Conservation (phyloP, 2,888 invertebrate genomes). For the Smittia sp. region DNA sequence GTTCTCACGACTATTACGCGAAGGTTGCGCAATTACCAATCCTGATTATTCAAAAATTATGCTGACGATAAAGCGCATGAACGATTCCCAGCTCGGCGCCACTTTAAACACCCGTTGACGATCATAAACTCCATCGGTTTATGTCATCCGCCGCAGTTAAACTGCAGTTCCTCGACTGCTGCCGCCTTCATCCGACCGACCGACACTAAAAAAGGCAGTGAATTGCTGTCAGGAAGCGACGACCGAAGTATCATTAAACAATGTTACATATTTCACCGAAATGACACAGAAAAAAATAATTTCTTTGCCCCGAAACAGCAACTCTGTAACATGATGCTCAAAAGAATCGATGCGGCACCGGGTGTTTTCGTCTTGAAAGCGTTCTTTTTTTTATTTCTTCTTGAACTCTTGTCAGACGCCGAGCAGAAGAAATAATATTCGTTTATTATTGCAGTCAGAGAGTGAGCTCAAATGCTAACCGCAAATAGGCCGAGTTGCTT, state of each 20-base stretch:
- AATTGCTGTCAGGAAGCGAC: slow-evolving; percentile 7
- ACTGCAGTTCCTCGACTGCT: not conserved
- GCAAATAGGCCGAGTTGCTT: slow-evolving; percentile 20
- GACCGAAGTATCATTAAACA: slow-evolving; percentile 26
- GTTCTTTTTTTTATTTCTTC: not conserved
- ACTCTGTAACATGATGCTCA: slow-evolving; percentile 40
- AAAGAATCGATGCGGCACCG: slow-evolving; percentile 40
- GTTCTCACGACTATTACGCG: slow-evolving; percentile 23
- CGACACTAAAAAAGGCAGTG: not conserved
- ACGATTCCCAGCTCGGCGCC: not conserved
- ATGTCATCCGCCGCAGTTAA: slow-evolving; percentile 14
- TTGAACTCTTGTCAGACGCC: not conserved
- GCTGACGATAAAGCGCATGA: no score
- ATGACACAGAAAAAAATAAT: slow-evolving; percentile 16
- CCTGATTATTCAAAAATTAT: not conserved
- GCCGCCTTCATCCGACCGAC: not conserved
- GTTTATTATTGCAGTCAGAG: slow-evolving; percentile 26
- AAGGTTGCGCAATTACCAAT: not conserved
- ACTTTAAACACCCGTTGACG: not conserved
- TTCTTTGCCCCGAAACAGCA: slow-evolving; percentile 10
- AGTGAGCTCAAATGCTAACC: slow-evolving; percentile 35
- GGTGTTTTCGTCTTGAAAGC: slow-evolving; percentile 32
- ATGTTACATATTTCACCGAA: slow-evolving; percentile 35
- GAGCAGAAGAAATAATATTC: slow-evolving; percentile 4
- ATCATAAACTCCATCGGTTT: not conserved